Conservation (phyloP, 1,140 invertebrate genomes). For the Polypedilum pembai region DNA sequence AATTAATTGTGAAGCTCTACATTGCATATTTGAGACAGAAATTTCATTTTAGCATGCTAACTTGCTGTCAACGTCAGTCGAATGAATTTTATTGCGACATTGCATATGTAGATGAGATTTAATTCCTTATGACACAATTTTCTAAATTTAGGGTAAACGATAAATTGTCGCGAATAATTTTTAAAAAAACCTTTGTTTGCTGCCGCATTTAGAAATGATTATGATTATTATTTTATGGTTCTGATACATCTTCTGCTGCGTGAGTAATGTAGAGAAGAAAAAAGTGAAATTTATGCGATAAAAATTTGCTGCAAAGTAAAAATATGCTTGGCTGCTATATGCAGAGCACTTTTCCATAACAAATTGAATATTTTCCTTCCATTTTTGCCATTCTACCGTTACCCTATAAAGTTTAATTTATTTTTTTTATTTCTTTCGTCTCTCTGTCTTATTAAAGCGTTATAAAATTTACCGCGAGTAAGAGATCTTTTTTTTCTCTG, state of each 20-base stretch:
- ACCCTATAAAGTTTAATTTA: no score
- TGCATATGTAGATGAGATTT: conserved; percentile 15
- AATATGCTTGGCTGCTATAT: neutral
- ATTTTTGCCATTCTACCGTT: neutral
- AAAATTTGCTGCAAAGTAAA: neutral
- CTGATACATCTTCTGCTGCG: neutral
- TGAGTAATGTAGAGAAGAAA: neutral
- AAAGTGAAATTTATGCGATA: neutral
- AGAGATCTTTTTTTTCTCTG: no score
- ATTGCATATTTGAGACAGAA: neutral
- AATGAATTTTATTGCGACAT: neutral
- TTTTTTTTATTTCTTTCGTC: no score
- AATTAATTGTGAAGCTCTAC: conserved; percentile 12
- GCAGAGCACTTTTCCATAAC: neutral
- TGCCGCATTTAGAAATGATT: neutral
- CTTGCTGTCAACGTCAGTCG: conserved; percentile 8
- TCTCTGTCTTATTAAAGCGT: no score
- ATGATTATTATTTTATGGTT: conserved; percentile 1
- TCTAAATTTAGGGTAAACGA: neutral
- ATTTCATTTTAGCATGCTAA: neutral
- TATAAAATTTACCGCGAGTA: no score
- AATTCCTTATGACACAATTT: conserved; percentile 6
- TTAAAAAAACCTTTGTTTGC: neutral
- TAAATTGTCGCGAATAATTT: neutral
- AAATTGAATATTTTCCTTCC: neutral